phyloP scores from a whole-genome alignment of 2,797 vertebrate genomes.

The Acipenser transmontanus region DNA sequence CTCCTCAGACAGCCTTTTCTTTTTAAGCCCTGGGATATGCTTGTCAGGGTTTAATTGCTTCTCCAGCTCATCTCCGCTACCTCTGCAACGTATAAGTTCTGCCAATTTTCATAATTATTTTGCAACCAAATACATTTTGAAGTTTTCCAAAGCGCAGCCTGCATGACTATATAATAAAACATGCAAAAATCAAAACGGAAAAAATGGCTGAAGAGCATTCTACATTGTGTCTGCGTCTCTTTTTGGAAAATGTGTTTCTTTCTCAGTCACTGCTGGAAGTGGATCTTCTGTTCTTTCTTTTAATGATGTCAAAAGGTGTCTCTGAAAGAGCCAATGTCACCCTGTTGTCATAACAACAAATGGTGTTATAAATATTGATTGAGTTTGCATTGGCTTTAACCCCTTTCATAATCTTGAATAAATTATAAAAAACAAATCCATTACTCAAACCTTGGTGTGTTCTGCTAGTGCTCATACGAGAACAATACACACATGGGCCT shows the following conservation, averaged over 20 bases:
- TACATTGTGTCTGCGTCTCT: slow-evolving; percentile 8
- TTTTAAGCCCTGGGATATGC: too few relatives aligned
- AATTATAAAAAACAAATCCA: slow-evolving; percentile 4
- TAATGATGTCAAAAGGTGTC: slow-evolving; percentile 18
- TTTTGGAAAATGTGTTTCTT: slow-evolving; percentile 11
- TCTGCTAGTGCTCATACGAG: background rate
- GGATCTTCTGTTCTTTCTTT: slow-evolving; percentile 15
- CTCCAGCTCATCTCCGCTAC: too few relatives aligned
- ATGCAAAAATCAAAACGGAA: too few relatives aligned
- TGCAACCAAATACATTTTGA: too few relatives aligned
- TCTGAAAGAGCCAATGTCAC: slow-evolving; percentile 13
- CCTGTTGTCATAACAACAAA: slow-evolving; percentile 14
- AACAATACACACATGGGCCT: background rate
- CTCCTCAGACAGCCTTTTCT: too few relatives aligned
- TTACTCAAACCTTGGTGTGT: background rate
- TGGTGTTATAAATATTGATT: slow-evolving; percentile 11
- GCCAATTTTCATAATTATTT: too few relatives aligned
- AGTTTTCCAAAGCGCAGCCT: too few relatives aligned
- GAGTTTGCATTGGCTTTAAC: background rate
- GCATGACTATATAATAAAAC: too few relatives aligned
- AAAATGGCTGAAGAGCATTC: too few relatives aligned
- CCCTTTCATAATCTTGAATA: slow-evolving; percentile 5
- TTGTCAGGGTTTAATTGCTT: too few relatives aligned
- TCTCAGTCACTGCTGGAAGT: slow-evolving; percentile 21
- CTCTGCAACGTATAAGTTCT: too few relatives aligned